Conservation (phyloP, 1,140 invertebrate genomes). For the Lutraria rhynchaena region DNA sequence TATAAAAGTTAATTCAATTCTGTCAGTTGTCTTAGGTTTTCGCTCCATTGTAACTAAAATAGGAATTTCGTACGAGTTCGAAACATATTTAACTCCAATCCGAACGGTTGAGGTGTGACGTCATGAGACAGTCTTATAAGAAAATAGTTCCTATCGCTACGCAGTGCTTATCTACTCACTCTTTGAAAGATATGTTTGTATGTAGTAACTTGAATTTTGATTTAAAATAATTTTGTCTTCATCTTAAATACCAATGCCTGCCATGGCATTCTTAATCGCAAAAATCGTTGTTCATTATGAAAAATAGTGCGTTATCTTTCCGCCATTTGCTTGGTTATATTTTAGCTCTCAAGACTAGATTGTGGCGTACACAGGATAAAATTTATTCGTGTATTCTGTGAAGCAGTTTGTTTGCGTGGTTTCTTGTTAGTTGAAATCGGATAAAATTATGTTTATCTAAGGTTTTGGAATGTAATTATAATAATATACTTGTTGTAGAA, state of each 20-base stretch:
- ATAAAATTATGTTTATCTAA: neutral
- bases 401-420: neutral
- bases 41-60: too few species aligned
- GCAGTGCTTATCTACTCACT: too few species aligned
- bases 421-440: neutral
- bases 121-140: neutral
- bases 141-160: conserved; percentile 26
- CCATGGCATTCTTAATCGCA: neutral
- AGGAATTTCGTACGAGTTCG: too few species aligned
- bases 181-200: too few species aligned
- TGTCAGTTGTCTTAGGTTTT: too few species aligned
- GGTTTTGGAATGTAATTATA: neutral
- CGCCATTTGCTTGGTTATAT: conserved; percentile 6
- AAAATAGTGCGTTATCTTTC: conserved; percentile 39
- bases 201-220: too few species aligned
- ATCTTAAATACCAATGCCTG: neutral
- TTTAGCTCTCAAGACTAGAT: neutral
- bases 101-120: neutral
- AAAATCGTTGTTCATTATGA: neutral
- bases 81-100: too few species aligned
- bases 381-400: neutral
- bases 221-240: too few species aligned
- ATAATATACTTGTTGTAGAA: neutral
- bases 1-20: too few species aligned
- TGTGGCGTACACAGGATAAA: neutral